These are phyloP conservation scores for Pectinophora gossypiella DNA, from an alignment of 1,140 invertebrate species.

Conservation along the genomic window DNA sequence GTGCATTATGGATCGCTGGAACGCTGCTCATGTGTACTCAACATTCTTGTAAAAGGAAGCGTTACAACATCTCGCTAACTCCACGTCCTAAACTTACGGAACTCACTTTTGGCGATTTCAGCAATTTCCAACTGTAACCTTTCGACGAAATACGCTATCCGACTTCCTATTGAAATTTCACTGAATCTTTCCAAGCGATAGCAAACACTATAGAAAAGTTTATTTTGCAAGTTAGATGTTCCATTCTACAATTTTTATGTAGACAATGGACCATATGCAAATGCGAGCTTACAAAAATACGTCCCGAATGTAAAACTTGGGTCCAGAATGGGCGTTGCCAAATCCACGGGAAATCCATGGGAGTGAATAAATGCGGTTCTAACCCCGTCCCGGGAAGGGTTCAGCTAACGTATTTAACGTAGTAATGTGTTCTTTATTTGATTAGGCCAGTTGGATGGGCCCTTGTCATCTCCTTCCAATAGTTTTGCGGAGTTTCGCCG, in stretches of 20 bases:
- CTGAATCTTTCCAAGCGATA: neutral
- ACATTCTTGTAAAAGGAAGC: neutral
- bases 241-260: neutral
- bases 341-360: neutral
- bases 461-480: neutral
- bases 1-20: neutral
- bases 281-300: conserved; percentile 1
- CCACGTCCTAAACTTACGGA: neutral
- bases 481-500: neutral
- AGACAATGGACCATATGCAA: conserved; percentile 3
- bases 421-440: conserved; percentile 2
- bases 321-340: neutral
- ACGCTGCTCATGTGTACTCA: neutral
- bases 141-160: neutral
- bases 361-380: neutral
- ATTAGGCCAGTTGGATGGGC: neutral
- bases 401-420: neutral
- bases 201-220: neutral
- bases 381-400: neutral
- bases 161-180: neutral
- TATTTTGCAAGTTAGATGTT: neutral
- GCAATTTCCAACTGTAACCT: neutral
- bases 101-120: neutral
- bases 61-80: neutral
- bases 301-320: neutral